Percentiles rank a stretch among this genome's conserved stretches.
Evolutionary conservation across 2,797 vertebrate genomes (phyloP).

Genomic region (Gallinago stenura): DNA sequence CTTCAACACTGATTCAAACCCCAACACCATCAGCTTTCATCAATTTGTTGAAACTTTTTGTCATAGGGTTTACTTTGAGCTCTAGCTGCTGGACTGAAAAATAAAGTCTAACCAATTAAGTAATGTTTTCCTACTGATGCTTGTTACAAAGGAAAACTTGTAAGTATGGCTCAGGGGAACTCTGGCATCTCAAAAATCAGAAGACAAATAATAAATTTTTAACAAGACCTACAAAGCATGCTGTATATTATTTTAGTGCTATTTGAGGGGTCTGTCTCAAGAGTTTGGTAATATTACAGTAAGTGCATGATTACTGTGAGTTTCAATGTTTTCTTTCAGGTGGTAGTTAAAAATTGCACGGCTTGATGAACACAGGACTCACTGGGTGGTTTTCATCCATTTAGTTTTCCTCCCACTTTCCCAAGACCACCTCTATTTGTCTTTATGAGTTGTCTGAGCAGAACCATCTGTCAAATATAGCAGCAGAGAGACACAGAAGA

Average conservation of each 20-base stretch:
- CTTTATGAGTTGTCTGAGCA: background rate
- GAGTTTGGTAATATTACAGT: background rate
- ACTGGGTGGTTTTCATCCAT: background rate
- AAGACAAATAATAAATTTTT: background rate
- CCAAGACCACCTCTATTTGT: background rate
- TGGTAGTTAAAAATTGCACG: background rate
- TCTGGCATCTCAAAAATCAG: background rate
- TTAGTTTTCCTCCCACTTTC: background rate
- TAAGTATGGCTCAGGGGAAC: background rate
- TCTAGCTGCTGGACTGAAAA: background rate
- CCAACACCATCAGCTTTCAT: background rate
- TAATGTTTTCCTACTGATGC: background rate
- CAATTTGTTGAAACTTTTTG: background rate
- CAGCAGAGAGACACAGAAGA: background rate
- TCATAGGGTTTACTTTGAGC: background rate
- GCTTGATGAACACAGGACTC: background rate
- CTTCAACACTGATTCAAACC: background rate
- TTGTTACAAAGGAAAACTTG: background rate
- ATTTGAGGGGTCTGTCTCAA: background rate
- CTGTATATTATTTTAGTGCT: background rate
- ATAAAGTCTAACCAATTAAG: background rate
- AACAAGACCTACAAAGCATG: background rate
- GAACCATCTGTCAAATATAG: background rate
- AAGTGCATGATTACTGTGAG: background rate
- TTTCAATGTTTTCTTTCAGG: background rate